Evolutionary conservation across 2,888 invertebrate genomes (phyloP), one percentile per base, ranked within the genome.

Genomic region (Diplazon laetatorius): DNA sequence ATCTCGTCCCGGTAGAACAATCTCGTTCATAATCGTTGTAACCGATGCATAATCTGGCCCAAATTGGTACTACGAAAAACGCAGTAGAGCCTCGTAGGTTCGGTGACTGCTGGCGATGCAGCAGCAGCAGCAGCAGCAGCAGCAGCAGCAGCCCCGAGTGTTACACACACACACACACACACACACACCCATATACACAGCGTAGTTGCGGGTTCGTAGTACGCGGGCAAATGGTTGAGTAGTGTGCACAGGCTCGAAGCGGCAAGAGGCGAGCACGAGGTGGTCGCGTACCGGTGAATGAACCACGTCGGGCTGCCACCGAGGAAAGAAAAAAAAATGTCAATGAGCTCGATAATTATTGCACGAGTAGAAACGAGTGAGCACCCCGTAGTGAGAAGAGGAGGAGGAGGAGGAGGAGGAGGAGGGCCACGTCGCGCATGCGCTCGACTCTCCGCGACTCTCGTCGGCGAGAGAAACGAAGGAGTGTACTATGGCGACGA

Each of bases 271-370:
- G 18, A 63, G 71, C 74, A 78, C 78, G 78, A 74, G 78, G 78
- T 72, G n/a, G n/a, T n/a, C n/a, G n/a, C 59, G 63, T 55, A 75
- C 80, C 80, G 74, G 79, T 80, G 81, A 81, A 82, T 81, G 81
- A 82, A 82, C 80, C 73, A 65, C 65, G 65, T 57, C 37, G 57
- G 52, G 72, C 55, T 14, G 37, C 37, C 3, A n/a, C 63, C 52
- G 55, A 42, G 37, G 42, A 62, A 63, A 50, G 65, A n/a, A 30
- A 6, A 20, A 88, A 87, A 87, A 88, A 89, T 88, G 87, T 87
- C 87, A 88, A 87, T 86, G 87, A 88, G 87, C 81, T 87, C 86
- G 88, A 89, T 89, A 89, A 89, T 88, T 87, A 84, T 87, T 87
- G 86, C 83, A 82, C 83, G 83, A 84, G 82, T 71, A 69, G 68